Evolutionary conservation across 1,140 invertebrate genomes (phyloP), one percentile per base, ranked within the genome.

Genomic region (Tribolium madens): DNA sequence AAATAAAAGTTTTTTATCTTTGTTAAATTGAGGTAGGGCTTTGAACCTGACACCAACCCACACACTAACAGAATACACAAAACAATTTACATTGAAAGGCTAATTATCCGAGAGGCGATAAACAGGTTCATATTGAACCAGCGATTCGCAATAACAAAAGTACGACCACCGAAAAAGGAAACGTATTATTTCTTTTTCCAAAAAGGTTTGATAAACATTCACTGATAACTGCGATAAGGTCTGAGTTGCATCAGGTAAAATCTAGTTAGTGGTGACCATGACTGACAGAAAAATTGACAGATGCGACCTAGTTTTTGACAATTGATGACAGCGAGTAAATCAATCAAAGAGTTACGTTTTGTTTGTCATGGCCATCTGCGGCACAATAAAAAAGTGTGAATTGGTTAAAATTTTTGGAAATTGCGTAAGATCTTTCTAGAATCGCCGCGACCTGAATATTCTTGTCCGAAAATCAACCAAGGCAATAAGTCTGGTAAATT

Each of bases 41-140:
- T 64, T 64, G 57, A 64, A 64, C 57, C 57, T 64, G 57, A 26
- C 17, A 57, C 47, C 33, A 36, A 33, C 26, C 21, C 50, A 7
- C 60, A 53, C 33, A 73, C 72, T 17, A 73, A 73, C 9, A 73
- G 71, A 73, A 57, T 53, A 53, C 46, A 48, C 36, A 60, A 75
- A 75, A 75, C 73, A 75, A 75, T 75, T 75, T 75, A 75, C 73
- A 75, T 75, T 75, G 73, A 75, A 75, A 75, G 52, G 50, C 50
- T 57, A 75, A 75, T 75, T 75, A 75, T 75, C 73, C 36, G 21
- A 10, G 53, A 75, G 21, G 33, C 50, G 50, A 75, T 75, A 75
- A 75, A 75, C 50, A 75, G 42, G 57, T 64, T 64, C 57, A 31
- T 33, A 12, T 64, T 33, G 0, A 64, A 57, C 21, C 21, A 64